Evolutionary conservation across 1,140 invertebrate genomes (phyloP).

Genomic region (Solenopsis fugax): DNA sequence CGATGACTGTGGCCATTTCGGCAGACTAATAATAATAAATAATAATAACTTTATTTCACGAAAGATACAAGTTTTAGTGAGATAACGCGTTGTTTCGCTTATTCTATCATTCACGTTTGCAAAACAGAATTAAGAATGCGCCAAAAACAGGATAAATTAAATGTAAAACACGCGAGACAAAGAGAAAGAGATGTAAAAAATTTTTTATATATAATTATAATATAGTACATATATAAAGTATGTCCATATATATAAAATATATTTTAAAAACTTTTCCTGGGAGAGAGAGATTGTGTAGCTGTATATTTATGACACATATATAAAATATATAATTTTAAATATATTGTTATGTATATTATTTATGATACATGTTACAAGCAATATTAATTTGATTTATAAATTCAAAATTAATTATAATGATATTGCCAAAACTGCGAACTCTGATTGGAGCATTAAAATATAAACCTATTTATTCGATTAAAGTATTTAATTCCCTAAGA

Average conservation of each 20-base stretch:
- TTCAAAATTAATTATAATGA: not conserved
- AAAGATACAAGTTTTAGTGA: not conserved
- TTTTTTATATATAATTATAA: too few species aligned
- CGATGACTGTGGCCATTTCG: not conserved
- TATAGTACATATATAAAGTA: too few species aligned
- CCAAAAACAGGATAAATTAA: not conserved
- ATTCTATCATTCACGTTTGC: not conserved
- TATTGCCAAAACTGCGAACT: not conserved
- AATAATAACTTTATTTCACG: slow-evolving; percentile 2
- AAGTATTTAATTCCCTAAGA: not conserved
- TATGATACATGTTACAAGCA: not conserved
- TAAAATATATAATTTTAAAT: not conserved
- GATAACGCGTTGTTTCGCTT: not conserved
- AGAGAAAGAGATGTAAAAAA: too few species aligned
- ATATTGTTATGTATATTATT: not conserved
- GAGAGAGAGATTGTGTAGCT: too few species aligned
- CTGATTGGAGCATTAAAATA: not conserved
- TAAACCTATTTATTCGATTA: too few species aligned
- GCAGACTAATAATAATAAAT: not conserved
- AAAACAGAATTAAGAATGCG: not conserved
- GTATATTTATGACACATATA: not conserved
- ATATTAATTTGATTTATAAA: not conserved
- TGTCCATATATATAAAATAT: too few species aligned
- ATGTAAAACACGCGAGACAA: not conserved
- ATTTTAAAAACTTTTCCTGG: too few species aligned